Percentiles rank a stretch among this genome's conserved stretches.
These are phyloP conservation scores for Pao palembangensis DNA, from an alignment of 2,113 vertebrate genomes.

Conservation along the genomic window DNA sequence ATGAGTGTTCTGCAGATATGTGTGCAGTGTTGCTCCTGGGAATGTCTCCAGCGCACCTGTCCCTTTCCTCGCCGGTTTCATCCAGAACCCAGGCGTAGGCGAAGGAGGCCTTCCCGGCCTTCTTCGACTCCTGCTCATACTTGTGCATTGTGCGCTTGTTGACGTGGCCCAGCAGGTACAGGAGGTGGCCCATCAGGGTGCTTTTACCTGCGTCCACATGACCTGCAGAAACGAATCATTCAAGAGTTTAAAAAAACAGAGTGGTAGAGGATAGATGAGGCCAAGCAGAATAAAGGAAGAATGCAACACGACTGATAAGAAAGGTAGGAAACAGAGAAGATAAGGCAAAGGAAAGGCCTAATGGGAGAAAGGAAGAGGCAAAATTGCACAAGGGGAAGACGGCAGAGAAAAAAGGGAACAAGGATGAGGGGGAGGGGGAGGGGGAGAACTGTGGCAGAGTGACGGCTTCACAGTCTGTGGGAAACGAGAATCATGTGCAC, in stretches of 20 bases:
- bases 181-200: constrained; percentile 96
- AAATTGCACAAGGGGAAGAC: constrained; percentile 35
- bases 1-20: neutral
- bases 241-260: neutral
- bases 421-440: constrained; percentile 20
- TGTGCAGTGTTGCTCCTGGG: neutral
- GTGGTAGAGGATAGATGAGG: neutral
- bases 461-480: constrained; percentile 52
- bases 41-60: constrained; percentile 77
- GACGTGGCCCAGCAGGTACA: constrained; percentile 94
- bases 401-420: constrained; percentile 40
- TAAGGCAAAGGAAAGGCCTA: constrained; percentile 30
- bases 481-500: constrained; percentile 59
- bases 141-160: constrained; percentile 99
- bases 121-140: constrained; percentile 96
- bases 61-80: constrained; percentile 97
- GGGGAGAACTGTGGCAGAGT: constrained; percentile 8
- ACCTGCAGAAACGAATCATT: constrained; percentile 67
- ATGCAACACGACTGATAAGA: constrained; percentile 26
- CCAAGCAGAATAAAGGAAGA: constrained; percentile 19
- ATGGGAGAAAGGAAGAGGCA: constrained; percentile 20
- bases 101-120: constrained; percentile 97
- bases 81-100: constrained; percentile 98
- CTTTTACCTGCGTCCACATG: constrained; percentile 99
- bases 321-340: constrained; percentile 27